These are phyloP conservation scores for Cheilosia urbana DNA, from an alignment of 2,888 invertebrate species.

Conservation along the genomic window DNA sequence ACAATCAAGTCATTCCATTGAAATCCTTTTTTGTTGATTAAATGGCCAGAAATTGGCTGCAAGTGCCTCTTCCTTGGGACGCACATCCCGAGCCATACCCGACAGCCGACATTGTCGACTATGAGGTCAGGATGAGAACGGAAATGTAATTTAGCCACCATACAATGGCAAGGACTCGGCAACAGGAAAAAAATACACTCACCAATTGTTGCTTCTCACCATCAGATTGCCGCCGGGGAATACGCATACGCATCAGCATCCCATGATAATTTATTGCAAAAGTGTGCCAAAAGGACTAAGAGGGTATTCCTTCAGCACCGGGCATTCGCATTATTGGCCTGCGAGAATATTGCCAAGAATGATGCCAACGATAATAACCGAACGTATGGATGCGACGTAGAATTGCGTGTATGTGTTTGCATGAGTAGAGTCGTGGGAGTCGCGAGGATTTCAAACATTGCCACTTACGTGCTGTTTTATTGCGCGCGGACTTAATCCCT, in stretches of 20 bases:
- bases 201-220: constrained; percentile 67
- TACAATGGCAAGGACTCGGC: constrained; percentile 34
- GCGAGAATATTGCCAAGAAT: constrained; percentile 57
- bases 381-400: constrained; percentile 49
- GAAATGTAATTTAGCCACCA: constrained; percentile 56
- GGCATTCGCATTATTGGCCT: constrained; percentile 21
- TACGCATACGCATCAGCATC: constrained; percentile 15
- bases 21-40: constrained; percentile 65
- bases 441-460: constrained; percentile 56
- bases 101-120: not conserved
- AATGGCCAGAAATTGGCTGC: constrained; percentile 71
- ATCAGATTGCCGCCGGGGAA: constrained; percentile 17
- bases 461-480: constrained; percentile 62
- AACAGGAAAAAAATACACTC: constrained; percentile 31
- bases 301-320: constrained; percentile 4
- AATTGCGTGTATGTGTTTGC: constrained; percentile 22
- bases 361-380: constrained; percentile 34
- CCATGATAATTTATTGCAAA: constrained; percentile 65
- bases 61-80: constrained; percentile 40
- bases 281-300: constrained; percentile 55
- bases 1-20: not conserved
- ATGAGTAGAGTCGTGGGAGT: constrained; percentile 6
- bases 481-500: constrained; percentile 50
- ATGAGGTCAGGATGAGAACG: constrained; percentile 31
- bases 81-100: not conserved